Conservation (phyloP, 2,888 invertebrate genomes). For the Apotomis capreana region DNA sequence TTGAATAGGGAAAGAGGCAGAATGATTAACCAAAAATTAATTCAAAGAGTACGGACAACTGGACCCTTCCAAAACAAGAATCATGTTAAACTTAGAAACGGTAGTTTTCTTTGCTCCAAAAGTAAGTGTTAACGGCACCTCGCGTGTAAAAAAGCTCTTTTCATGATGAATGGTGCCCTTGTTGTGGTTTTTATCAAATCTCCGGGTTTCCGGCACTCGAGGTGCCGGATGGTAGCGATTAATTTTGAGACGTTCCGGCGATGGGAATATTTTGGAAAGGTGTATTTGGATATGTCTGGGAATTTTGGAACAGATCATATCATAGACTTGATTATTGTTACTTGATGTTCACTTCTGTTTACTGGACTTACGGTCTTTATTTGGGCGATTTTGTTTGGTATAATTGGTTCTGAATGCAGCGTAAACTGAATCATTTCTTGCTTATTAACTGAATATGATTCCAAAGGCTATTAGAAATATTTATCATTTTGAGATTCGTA, state of each 20-base stretch:
- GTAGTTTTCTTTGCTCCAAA: constrained; percentile 21
- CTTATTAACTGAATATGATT: no score
- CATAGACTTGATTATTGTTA: not conserved
- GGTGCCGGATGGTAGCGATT: constrained; percentile 71
- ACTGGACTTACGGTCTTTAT: not conserved
- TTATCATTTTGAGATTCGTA: no score
- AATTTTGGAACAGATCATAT: constrained; percentile 10
- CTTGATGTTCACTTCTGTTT: not conserved
- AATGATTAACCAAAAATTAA: constrained; percentile 9
- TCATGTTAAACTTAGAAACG: constrained; percentile 13
- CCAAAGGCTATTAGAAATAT: no score
- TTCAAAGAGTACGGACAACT: not conserved
- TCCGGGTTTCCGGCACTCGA: constrained; percentile 68
- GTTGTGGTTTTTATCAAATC: constrained; percentile 59
- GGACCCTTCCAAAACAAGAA: not conserved
- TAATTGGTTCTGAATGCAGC: not conserved
- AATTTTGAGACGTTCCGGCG: constrained; percentile 57
- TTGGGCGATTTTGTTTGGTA: not conserved
- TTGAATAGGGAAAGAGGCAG: no score
- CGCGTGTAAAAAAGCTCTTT: constrained; percentile 34
- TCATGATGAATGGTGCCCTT: constrained; percentile 42
- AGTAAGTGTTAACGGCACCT: constrained; percentile 30
- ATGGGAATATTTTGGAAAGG: constrained; percentile 17
- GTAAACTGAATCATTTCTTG: not conserved
- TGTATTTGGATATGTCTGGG: constrained; percentile 9